Evolutionary conservation across 1,140 invertebrate species (phyloP).

Genomic region (Schmidtea mediterranea): DNA sequence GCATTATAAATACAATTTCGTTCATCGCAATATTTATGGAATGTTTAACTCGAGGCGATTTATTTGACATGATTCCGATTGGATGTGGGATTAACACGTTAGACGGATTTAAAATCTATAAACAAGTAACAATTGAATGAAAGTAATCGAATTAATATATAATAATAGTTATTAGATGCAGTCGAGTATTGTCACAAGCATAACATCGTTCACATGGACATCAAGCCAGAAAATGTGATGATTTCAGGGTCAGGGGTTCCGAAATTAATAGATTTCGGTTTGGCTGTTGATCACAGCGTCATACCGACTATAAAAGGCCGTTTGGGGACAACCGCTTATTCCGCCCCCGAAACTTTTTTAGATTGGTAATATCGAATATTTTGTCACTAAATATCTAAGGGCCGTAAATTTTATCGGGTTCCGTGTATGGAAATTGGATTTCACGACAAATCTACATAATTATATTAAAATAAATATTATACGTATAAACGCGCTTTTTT

Average conservation of each 20-base stretch:
- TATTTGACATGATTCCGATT: constrained; percentile 3
- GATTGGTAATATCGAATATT: neutral
- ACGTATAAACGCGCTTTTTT: no score
- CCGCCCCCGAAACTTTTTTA: neutral
- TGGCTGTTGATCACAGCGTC: neutral
- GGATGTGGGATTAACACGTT: neutral
- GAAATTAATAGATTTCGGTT: constrained; percentile 1
- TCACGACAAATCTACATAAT: no score
- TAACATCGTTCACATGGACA: neutral
- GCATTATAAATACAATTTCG: neutral
- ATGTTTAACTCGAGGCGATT: constrained; percentile 1
- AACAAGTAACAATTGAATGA: neutral
- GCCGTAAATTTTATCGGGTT: no score
- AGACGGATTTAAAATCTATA: neutral
- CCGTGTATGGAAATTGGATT: no score
- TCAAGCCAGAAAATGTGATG: constrained; percentile 4
- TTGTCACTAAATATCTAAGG: no score
- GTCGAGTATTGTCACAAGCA: neutral
- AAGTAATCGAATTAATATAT: no score
- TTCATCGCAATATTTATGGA: constrained; percentile 4
- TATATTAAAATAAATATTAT: no score
- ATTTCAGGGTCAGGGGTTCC: neutral
- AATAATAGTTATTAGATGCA: neutral
- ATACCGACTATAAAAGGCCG: neutral
- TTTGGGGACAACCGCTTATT: neutral